Percentiles rank a stretch among this genome's conserved stretches.
Evolutionary conservation across 2,113 vertebrate genomes (phyloP).

Genomic region (Phasianus colchicus): DNA sequence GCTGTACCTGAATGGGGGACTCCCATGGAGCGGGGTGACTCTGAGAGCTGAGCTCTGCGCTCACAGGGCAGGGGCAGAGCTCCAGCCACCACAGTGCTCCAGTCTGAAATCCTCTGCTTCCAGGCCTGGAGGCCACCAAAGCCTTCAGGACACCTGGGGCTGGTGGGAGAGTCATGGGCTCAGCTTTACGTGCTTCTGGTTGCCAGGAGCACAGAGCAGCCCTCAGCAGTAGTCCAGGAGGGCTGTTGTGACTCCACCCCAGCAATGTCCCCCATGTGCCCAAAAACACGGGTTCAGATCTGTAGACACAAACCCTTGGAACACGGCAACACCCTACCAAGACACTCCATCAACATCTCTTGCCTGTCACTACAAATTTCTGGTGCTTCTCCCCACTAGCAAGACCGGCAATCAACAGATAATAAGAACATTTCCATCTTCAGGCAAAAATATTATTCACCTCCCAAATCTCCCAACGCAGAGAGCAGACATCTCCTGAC

Average conservation of each 20-base stretch:
- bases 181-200: not conserved
- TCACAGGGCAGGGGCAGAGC: not conserved
- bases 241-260: fast-evolving
- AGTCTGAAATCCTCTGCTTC: not conserved
- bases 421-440: not conserved
- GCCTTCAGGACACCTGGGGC: not conserved
- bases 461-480: not conserved
- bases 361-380: not conserved
- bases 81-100: not conserved
- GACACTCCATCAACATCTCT: not conserved
- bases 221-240: not conserved
- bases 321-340: not conserved
- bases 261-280: not conserved
- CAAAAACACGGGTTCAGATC: not conserved
- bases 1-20: not conserved
- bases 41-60: not conserved
- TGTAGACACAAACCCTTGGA: not conserved
- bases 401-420: not conserved
- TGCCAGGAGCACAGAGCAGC: not conserved
- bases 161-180: fast-evolving
- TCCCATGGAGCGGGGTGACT: not conserved
- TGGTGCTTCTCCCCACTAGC: not conserved
- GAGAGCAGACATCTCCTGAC: not conserved
- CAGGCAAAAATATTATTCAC: not conserved
- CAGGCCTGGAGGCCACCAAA: not conserved